A percentile compares a stretch with the other conserved stretches of the same genome.
Conservation (phyloP, 2,113 vertebrate species). For the Shinisaurus crocodilurus region DNA sequence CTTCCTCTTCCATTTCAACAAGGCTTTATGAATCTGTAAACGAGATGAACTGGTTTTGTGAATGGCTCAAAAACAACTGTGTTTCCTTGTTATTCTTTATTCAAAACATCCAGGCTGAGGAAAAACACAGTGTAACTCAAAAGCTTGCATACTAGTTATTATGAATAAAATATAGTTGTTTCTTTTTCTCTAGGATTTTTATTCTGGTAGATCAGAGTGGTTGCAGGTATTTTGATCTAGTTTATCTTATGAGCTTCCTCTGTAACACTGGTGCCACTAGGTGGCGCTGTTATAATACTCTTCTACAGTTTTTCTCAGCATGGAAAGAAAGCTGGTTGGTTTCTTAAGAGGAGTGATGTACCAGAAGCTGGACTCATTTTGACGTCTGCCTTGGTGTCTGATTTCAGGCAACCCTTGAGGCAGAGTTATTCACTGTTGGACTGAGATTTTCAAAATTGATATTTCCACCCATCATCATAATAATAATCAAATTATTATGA, state of each 20-base stretch:
- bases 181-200: neutral
- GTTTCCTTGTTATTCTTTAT: neutral
- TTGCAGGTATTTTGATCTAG: neutral
- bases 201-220: neutral
- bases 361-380: neutral
- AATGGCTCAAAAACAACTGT: neutral
- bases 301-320: neutral
- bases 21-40: neutral
- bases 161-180: neutral
- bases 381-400: neutral
- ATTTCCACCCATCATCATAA: neutral
- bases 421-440: neutral
- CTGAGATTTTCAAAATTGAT: neutral
- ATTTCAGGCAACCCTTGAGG: neutral
- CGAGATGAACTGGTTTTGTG: neutral
- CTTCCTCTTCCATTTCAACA: neutral
- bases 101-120: neutral
- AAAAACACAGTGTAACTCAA: neutral
- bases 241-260: neutral
- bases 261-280: neutral
- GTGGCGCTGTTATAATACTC: slow-evolving; percentile 2
- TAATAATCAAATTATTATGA: neutral
- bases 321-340: neutral
- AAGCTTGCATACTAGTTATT: neutral
- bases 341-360: neutral